These are phyloP conservation scores for Myotis findleyi DNA, from an alignment of 2,797 vertebrate genomes.

Conservation along the genomic window DNA sequence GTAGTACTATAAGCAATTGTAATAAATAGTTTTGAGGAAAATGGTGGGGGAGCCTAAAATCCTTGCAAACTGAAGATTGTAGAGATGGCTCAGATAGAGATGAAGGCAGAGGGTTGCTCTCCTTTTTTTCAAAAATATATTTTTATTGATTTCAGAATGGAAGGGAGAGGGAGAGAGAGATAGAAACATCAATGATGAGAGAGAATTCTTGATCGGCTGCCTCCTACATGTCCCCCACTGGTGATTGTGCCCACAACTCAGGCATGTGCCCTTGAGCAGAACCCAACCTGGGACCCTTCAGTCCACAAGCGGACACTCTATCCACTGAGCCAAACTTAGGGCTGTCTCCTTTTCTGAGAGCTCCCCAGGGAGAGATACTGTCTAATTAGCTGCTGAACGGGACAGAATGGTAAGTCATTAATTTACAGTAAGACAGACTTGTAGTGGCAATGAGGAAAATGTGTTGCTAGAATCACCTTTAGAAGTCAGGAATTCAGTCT, in stretches of 20 bases:
- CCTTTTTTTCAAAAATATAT: too few species aligned
- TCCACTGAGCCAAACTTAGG: too few species aligned
- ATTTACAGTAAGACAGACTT: neutral
- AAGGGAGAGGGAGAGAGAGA: too few species aligned
- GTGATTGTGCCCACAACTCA: too few species aligned
- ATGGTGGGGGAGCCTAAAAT: neutral
- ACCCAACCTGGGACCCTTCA: too few species aligned
- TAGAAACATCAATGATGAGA: too few species aligned
- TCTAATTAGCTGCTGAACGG: neutral
- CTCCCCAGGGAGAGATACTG: neutral
- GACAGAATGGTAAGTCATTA: neutral
- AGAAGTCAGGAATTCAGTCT: neutral
- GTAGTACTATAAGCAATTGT: neutral
- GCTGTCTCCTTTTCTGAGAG: neutral
- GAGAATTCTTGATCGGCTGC: too few species aligned
- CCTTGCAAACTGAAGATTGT: neutral
- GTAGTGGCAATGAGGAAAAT: neutral
- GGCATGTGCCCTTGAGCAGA: too few species aligned
- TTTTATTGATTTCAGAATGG: too few species aligned
- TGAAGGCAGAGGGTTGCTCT: neutral
- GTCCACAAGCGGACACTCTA: too few species aligned
- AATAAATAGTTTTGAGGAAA: constrained; percentile 1
- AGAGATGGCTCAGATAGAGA: neutral
- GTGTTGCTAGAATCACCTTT: neutral
- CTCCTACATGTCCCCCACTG: too few species aligned